These are phyloP conservation scores for Siniperca knerii DNA, from an alignment of 2,113 vertebrate species.

Conservation along the genomic window DNA sequence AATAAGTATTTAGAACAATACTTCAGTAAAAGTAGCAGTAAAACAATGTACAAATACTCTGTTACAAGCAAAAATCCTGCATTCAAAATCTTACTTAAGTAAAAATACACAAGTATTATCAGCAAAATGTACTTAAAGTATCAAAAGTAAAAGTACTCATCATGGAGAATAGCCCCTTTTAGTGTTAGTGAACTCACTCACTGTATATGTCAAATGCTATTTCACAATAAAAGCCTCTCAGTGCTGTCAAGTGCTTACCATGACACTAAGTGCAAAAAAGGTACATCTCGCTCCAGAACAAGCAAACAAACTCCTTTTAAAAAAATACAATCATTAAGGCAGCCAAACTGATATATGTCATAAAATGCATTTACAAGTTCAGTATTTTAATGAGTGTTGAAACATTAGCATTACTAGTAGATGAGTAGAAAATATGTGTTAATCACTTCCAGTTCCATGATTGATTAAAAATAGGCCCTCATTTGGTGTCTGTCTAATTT, in stretches of 20 bases:
- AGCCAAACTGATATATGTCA: too few relatives aligned
- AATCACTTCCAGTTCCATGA: too few relatives aligned
- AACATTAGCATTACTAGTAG: neutral
- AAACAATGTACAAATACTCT: neutral
- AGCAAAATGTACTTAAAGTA: neutral
- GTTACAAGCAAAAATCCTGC: neutral
- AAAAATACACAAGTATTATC: neutral
- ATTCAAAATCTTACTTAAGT: neutral
- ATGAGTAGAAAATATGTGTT: neutral
- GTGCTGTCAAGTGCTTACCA: neutral
- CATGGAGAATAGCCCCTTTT: neutral
- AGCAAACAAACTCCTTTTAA: too few relatives aligned
- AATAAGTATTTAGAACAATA: neutral
- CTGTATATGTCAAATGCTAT: neutral
- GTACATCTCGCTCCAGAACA: neutral
- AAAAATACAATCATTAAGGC: too few relatives aligned
- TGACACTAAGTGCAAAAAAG: neutral
- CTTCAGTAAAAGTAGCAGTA: neutral
- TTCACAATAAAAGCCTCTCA: slow-evolving; percentile 25
- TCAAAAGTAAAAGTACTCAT: neutral
- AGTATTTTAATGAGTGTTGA: too few relatives aligned
- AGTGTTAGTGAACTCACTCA: neutral
- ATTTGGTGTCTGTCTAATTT: neutral
- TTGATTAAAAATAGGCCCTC: neutral
- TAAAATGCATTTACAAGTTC: too few relatives aligned